Base-by-base conservation (phyloP, 2,888 invertebrate genomes). In the Microplitis deprimator region DNA sequence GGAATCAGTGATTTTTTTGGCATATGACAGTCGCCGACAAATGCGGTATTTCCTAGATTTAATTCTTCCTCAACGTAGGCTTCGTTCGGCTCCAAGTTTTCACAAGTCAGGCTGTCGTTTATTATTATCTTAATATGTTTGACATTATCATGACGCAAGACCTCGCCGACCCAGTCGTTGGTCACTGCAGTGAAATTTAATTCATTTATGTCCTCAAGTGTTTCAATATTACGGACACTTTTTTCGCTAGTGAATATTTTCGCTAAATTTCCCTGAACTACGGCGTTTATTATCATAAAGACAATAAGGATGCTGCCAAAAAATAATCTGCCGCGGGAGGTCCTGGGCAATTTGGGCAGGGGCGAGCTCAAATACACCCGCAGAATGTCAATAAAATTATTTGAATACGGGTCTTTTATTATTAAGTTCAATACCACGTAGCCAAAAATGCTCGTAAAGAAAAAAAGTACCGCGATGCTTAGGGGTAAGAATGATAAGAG, bases 301-400 rank as follows among this genome's bases (percentile, higher is more conserved):
- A 62, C 62, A 6, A 62, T 62, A 8, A 62, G 20, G 10, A 62
- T 20, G 62, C 62, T 20, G 62, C 62, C 62, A 8, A 62, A 62
- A 7, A 62, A 16, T 3, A 62, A 16, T 7, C 62, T 16, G 8
- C 62, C 62, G 8, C 7, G 17, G 20, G 5, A 7, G 10, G 62
- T 17, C 3, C 7, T 20, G 13, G 62, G 62, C 1, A 62, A 16
- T 13, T 7, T 16, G 7, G 62, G 62, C 7, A 62, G 16, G 0
- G 62, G 62, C 16, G 20, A 62, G 20, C 62, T 62, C 62, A 62
- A 62, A 16, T 62, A 62, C 16, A 62, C 20, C 20, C 62, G 62
- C 7, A 62, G 17, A 13, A 20, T 20, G 8, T 62, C 62, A 16
- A 62, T 62, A 8, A 16, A 17, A 62, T 62, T 16, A 3, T 17